Evolutionary conservation across 2,113 vertebrate genomes (phyloP).

Genomic region (Panthera tigris): DNA sequence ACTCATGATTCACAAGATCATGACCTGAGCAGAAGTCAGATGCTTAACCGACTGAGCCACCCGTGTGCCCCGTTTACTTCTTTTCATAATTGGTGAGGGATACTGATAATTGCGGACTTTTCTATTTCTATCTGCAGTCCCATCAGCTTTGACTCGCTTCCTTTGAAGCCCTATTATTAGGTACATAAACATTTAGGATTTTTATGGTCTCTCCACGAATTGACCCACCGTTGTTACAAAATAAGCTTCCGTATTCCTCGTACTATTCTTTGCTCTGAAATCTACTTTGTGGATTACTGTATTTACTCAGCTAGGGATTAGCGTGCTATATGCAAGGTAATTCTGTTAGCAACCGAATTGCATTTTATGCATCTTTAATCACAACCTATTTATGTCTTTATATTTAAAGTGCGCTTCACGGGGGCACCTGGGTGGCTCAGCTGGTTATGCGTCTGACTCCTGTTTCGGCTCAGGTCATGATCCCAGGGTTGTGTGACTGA

Average conservation of each 20-base stretch:
- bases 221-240: not conserved
- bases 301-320: not conserved
- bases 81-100: not conserved
- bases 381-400: not conserved
- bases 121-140: not conserved
- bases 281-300: not conserved
- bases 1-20: too few relatives aligned
- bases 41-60: not conserved
- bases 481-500: too few relatives aligned
- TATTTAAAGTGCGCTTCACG: not conserved
- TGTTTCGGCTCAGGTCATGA: too few relatives aligned
- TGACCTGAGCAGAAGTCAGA: too few relatives aligned
- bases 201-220: not conserved
- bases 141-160: not conserved
- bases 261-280: constrained; percentile 19
- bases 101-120: not conserved
- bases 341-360: not conserved
- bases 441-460: too few relatives aligned
- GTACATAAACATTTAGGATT: not conserved
- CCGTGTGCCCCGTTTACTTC: not conserved
- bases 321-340: not conserved
- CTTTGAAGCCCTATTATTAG: not conserved
- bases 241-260: not conserved
- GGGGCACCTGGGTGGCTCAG: too few relatives aligned
- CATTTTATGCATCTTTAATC: not conserved